Conservation (phyloP, 1,140 invertebrate species). For the Lordiphosa collinella region DNA sequence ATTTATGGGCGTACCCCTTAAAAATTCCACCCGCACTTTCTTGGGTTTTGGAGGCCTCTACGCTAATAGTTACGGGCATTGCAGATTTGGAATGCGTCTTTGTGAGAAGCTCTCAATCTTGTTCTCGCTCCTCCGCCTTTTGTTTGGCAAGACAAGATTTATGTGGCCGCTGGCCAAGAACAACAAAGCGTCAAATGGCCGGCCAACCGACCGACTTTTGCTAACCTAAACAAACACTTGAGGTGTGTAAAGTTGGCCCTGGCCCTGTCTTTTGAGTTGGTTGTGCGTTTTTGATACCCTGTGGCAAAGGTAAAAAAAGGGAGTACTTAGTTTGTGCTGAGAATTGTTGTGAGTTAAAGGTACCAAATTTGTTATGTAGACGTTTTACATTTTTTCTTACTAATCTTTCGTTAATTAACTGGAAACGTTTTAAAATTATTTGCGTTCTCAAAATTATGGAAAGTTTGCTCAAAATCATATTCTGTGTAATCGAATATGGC, state of each 20-base stretch:
- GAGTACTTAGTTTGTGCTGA: too few species aligned
- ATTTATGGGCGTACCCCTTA: constrained; percentile 65
- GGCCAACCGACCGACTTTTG: constrained; percentile 36
- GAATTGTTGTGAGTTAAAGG: too few species aligned
- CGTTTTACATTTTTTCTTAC: too few species aligned
- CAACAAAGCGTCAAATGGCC: constrained; percentile 56
- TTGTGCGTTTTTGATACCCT: constrained; percentile 22
- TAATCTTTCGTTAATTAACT: too few species aligned
- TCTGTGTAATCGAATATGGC: too few species aligned
- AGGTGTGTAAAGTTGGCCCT: constrained; percentile 76
- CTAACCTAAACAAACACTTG: constrained; percentile 77
- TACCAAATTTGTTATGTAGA: too few species aligned
- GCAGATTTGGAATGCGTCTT: constrained; percentile 5
- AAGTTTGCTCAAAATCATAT: too few species aligned
- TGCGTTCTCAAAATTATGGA: too few species aligned
- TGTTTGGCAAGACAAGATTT: constrained; percentile 65
- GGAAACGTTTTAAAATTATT: too few species aligned
- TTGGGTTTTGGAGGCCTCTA: constrained; percentile 21
- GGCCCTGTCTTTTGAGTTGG: constrained; percentile 46
- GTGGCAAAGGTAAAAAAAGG: too few species aligned
- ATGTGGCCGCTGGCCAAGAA: constrained; percentile 54
- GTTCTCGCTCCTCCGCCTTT: constrained; percentile 6
- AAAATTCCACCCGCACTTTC: constrained; percentile 34
- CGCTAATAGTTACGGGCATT: constrained; percentile 62
- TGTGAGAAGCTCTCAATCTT: constrained; percentile 6